phyloP scores from a whole-genome alignment of 2,888 invertebrate genomes.

The Cephalotes varians region DNA sequence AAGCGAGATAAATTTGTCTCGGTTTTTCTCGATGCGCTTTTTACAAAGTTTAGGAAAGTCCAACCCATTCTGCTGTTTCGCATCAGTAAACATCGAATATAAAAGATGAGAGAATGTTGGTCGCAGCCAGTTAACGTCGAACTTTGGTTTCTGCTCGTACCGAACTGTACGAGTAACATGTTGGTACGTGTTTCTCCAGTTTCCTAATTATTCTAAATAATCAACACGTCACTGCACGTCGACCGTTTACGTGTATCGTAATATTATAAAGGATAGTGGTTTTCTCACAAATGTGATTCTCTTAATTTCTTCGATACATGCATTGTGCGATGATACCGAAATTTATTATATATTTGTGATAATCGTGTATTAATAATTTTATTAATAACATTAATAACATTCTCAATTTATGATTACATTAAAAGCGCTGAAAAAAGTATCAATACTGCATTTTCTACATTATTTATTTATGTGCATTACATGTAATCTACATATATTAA shows the following conservation, averaged over 20 bases:
- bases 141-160: constrained; percentile 77
- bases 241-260: background rate
- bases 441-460: background rate
- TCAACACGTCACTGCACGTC: background rate
- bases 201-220: constrained; percentile 26
- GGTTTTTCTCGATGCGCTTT: constrained; percentile 81
- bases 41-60: constrained; percentile 84
- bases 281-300: constrained; percentile 10
- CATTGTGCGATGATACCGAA: background rate
- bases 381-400: background rate
- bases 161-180: constrained; percentile 77
- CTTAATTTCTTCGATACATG: background rate
- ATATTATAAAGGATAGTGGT: constrained; percentile 5
- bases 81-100: constrained; percentile 83
- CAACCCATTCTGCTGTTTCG: constrained; percentile 81
- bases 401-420: background rate
- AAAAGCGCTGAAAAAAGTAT: background rate
- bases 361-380: background rate
- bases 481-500: background rate
- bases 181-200: constrained; percentile 79
- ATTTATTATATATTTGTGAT: background rate
- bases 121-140: constrained; percentile 80
- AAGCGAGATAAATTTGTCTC: constrained; percentile 78
- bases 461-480: background rate
- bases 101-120: constrained; percentile 80